These are phyloP conservation scores for Aphis gossypii DNA, from an alignment of 1,140 invertebrate genomes.

Conservation along the genomic window DNA sequence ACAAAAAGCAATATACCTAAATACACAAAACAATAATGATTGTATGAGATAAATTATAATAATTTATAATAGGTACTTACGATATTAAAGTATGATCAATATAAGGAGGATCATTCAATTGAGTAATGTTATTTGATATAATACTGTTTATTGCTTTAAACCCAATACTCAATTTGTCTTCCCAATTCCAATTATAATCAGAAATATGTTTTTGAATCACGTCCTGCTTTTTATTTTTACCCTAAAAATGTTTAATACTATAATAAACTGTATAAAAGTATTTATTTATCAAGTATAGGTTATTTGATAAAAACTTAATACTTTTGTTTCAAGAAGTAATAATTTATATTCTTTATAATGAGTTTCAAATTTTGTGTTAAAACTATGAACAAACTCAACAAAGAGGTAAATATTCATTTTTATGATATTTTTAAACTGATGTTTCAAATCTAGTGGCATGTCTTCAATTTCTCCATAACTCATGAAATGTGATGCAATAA, in stretches of 20 bases:
- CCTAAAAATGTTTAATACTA: slow-evolving; percentile 43
- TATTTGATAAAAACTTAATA: slow-evolving; percentile 18
- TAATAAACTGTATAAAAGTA: slow-evolving; percentile 1
- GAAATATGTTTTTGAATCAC: slow-evolving; percentile 63
- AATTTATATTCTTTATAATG: slow-evolving; percentile 53
- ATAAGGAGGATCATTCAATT: slow-evolving; percentile 82
- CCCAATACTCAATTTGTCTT: slow-evolving; percentile 68
- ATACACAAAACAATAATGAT: slow-evolving; percentile 65
- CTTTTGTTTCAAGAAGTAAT: slow-evolving; percentile 59
- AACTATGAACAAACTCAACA: slow-evolving; percentile 53
- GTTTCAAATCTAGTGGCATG: slow-evolving; percentile 9
- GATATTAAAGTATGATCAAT: slow-evolving; percentile 83
- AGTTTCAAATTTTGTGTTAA: slow-evolving; percentile 55
- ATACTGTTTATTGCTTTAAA: slow-evolving; percentile 72
- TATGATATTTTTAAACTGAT: slow-evolving; percentile 59
- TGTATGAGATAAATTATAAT: not conserved
- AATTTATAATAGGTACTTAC: not conserved
- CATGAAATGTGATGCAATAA: slow-evolving; percentile 51
- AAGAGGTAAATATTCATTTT: slow-evolving; percentile 61
- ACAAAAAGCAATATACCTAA: slow-evolving; percentile 81
- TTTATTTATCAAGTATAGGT: slow-evolving; percentile 57
- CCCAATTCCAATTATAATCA: slow-evolving; percentile 68
- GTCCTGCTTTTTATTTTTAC: slow-evolving; percentile 59
- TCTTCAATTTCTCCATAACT: slow-evolving; percentile 52
- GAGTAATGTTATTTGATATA: slow-evolving; percentile 74